A percentile compares a stretch with the other conserved stretches of the same genome.
Evolutionary conservation across 2,888 invertebrate genomes (phyloP).

Genomic region (Pseudoips prasinana): DNA sequence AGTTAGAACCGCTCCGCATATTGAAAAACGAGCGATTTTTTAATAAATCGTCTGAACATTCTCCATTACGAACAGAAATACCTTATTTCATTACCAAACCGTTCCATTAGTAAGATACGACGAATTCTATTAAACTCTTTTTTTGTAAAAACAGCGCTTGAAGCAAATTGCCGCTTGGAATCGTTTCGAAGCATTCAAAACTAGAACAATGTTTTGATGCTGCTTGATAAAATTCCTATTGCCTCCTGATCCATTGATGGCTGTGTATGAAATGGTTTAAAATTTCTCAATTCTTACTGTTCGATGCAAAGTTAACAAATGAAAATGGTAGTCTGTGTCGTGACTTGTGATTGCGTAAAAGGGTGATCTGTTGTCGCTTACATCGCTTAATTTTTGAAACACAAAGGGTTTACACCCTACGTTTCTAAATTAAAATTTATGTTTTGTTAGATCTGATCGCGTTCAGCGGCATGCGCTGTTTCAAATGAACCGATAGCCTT

Average conservation of each 20-base stretch:
- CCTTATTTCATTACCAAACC: conserved; percentile 75
- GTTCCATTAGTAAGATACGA: conserved; percentile 78
- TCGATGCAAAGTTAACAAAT: too few species aligned
- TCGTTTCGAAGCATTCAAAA: conserved; percentile 24
- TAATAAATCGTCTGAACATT: conserved; percentile 65
- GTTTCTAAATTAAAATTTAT: conserved; percentile 81
- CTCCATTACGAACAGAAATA: conserved; percentile 64
- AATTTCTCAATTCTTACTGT: background rate
- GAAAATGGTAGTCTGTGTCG: background rate
- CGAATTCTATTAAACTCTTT: conserved; percentile 73
- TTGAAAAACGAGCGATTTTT: conserved; percentile 67
- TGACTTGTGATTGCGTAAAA: background rate
- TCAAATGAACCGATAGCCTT: conserved; percentile 59
- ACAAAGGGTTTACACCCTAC: conserved; percentile 57
- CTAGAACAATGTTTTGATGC: conserved; percentile 1
- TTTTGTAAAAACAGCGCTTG: conserved; percentile 55
- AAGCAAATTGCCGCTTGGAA: conserved; percentile 33
- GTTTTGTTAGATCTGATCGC: conserved; percentile 79
- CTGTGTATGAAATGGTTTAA: background rate
- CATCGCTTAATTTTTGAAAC: conserved; percentile 51
- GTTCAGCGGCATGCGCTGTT: conserved; percentile 68
- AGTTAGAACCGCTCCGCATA: conserved; percentile 46
- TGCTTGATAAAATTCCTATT: background rate
- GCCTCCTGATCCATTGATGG: conserved; percentile 8
- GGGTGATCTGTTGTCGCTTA: conserved; percentile 26